These are phyloP conservation scores for human DNA, from an alignment of 2,113 vertebrate species.

Conservation along the genomic window GRCh38 chr4:22751501-22752000, in stretches of 20 bases:
- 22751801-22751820: neutral
- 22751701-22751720: neutral
- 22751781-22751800: neutral
- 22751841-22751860: neutral
- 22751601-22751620: neutral
- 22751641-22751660: neutral
- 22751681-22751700: neutral
- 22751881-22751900: neutral
- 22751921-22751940: neutral
- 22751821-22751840: neutral
- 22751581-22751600: neutral
- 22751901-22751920: neutral
- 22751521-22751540: neutral
- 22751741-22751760: neutral
- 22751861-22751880: neutral
- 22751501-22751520: neutral
- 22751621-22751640: neutral
- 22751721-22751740: neutral
- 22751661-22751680: neutral
- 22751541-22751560: neutral
- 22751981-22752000: neutral
- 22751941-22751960: constrained; percentile 21
- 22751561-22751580: neutral
- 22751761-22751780: neutral
- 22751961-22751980: neutral